Base-by-base conservation (phyloP, 1,140 invertebrate species). In the Parapsyche elsis region DNA sequence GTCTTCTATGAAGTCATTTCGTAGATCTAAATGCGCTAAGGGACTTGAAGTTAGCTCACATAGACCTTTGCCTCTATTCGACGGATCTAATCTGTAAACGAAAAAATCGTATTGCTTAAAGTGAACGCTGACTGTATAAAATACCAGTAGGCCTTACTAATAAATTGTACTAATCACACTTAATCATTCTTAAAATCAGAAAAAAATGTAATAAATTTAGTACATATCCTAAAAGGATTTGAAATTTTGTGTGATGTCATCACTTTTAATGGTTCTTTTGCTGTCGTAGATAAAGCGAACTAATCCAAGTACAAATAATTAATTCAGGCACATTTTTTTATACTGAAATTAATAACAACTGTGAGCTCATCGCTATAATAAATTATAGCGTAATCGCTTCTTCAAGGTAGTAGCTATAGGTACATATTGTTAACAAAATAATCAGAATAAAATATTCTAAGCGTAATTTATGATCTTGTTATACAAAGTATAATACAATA, bases 31-130 rank as follows among this genome's bases (percentile, higher is more conserved):
- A 49, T 91, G 90, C 81, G 91, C 87, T 23, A 93, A 89, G 0
- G 93, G 92, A 61, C 92, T 89, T 1, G 93, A 91, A 45, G 93
- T 91, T 71, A 95, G 85, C 87, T 95, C 94, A 84, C 94, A 95
- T 1, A 93, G 91, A 1, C 92, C 92, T 86, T 92, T 90, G 4
- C 91, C 91, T 59, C 91, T 88, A 83, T 91, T 91, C 0, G 89
- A 89, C 0, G 90, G 89, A 84, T 93, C 92, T 83, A 93, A 85
- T 81, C 92, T 92, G 85, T n/a, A 87, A 88, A 73, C 61, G 49
- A 81, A 64, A 53, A 77, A n/a, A n/a, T n/a, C n/a, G n/a, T n/a
- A n/a, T n/a, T n/a, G n/a, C n/a, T n/a, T n/a, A n/a, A n/a, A n/a
- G n/a, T n/a, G n/a, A n/a, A n/a, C n/a, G n/a, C n/a, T n/a, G n/a